Evolutionary conservation across 2,797 vertebrate genomes (phyloP).

Genomic region (Hippocampus kuda): DNA sequence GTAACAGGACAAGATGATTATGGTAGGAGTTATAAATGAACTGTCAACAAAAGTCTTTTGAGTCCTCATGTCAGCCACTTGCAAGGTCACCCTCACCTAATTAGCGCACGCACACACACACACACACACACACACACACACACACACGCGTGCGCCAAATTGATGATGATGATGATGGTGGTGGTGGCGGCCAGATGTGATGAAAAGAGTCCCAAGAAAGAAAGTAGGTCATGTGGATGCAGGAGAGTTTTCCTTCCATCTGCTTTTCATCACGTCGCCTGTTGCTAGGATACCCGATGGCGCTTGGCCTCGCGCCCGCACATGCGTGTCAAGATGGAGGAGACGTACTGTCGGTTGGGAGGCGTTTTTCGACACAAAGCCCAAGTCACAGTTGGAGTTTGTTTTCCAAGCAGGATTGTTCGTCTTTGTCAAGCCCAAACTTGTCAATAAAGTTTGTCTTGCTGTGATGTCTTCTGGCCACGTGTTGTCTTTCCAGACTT

Average conservation of each 20-base stretch:
- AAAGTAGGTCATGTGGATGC: constrained; percentile 37
- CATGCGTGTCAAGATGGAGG: neutral
- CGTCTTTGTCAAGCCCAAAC: neutral
- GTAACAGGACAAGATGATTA: neutral
- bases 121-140: too few relatives aligned
- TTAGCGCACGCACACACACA: neutral
- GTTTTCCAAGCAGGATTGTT: neutral
- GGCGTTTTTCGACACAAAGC: neutral
- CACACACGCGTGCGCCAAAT: too few relatives aligned
- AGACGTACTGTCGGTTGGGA: neutral
- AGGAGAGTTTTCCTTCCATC: constrained; percentile 4
- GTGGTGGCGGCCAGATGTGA: neutral
- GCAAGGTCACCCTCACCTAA: neutral
- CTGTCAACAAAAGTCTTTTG: neutral
- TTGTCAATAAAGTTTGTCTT: constrained; percentile 1
- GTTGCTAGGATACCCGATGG: constrained; percentile 32
- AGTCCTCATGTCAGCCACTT: neutral
- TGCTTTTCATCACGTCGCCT: constrained; percentile 4
- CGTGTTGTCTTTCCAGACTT: too few relatives aligned
- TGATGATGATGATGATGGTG: neutral
- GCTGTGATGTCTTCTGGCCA: neutral
- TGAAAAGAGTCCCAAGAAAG: neutral
- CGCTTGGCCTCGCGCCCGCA: constrained; percentile 6
- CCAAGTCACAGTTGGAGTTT: neutral
- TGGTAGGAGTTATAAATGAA: neutral